Percentiles rank a stretch among this genome's conserved stretches.
Conservation (phyloP, 2,797 vertebrate species). For the Notamacropus eugenii region DNA sequence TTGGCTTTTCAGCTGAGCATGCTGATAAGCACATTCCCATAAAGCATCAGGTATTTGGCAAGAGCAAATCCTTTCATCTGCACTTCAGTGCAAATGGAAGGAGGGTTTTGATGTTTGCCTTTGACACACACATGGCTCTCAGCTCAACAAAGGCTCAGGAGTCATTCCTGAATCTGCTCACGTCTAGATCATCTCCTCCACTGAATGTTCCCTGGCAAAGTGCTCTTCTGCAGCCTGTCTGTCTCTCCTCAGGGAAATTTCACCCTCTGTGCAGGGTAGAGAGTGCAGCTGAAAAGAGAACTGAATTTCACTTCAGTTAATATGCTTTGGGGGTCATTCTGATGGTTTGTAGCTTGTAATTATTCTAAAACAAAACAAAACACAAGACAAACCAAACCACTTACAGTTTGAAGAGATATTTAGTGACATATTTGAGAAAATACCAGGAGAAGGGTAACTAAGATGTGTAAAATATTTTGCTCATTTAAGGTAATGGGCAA, state of each 20-base stretch:
- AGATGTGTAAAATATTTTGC: not conserved
- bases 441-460: not conserved
- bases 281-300: not conserved
- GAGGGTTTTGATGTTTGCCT: not conserved
- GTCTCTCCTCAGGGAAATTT: not conserved
- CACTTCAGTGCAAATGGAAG: not conserved
- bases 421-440: conserved; percentile 1
- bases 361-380: conserved; percentile 22
- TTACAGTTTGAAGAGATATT: not conserved
- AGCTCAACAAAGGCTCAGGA: not conserved
- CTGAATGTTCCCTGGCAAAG: not conserved
- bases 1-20: not conserved
- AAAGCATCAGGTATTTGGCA: not conserved
- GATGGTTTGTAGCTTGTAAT: not conserved
- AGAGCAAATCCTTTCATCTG: not conserved
- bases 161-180: not conserved
- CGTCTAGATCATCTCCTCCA: not conserved
- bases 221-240: accelerated
- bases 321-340: not conserved
- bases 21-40: conserved; percentile 33
- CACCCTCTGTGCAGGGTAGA: not conserved
- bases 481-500: not conserved
- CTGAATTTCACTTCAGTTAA: not conserved
- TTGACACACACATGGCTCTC: not conserved
- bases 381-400: not conserved